Conservation (phyloP, 1,140 invertebrate species). For the Araneus ventricosus region DNA sequence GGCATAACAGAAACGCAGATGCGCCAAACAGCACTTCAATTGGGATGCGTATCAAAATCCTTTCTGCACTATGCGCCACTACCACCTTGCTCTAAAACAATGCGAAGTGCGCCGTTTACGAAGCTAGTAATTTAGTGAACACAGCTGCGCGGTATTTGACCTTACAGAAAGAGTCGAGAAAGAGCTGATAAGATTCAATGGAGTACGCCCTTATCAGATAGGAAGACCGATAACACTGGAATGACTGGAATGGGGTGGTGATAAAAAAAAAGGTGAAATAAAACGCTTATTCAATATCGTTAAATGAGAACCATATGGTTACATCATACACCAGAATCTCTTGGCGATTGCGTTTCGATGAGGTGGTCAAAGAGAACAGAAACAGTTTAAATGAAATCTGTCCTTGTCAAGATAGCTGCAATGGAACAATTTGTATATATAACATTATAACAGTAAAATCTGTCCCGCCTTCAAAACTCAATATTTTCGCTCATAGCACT, state of each 20-base stretch:
- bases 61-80: not conserved
- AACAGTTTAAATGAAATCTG: no score
- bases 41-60: not conserved
- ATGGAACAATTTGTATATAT: no score
- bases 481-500: no score
- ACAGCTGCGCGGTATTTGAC: slow-evolving; percentile 18
- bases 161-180: not conserved
- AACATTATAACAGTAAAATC: no score
- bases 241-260: not conserved
- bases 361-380: no score
- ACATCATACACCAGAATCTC: not conserved
- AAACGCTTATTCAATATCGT: not conserved
- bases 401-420: no score
- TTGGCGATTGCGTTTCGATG: not conserved
- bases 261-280: not conserved
- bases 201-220: slow-evolving; percentile 8
- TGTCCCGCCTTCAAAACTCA: no score
- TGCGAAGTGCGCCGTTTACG: not conserved
- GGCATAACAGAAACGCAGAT: not conserved
- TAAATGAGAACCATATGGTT: not conserved
- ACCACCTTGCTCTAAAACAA: not conserved
- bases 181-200: not conserved
- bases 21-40: not conserved
- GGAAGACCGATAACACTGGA: not conserved
- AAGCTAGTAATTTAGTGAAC: not conserved